A percentile compares a stretch with the other conserved stretches of the same genome.
Evolutionary conservation across 2,888 invertebrate species (phyloP).

Genomic region (Brenthis daphne): DNA sequence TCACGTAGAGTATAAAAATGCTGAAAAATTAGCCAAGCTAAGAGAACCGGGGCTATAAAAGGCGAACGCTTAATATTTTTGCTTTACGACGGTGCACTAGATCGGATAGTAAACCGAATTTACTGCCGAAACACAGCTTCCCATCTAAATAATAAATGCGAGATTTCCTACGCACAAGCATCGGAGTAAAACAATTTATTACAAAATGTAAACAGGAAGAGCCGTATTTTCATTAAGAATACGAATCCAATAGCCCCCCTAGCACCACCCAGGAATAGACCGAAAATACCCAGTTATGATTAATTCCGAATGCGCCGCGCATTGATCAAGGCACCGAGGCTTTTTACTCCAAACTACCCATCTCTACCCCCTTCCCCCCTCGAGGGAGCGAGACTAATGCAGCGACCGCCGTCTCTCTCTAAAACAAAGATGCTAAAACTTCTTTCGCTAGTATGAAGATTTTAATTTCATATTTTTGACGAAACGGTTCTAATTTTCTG

Average conservation of each 20-base stretch:
- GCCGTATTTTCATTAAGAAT: constrained; percentile 82
- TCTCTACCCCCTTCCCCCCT: constrained; percentile 58
- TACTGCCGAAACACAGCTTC: constrained; percentile 30
- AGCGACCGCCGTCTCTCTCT: constrained; percentile 76
- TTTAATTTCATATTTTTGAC: constrained; percentile 83
- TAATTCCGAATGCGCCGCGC: constrained; percentile 81
- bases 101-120: constrained; percentile 37
- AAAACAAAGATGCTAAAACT: constrained; percentile 83
- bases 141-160: constrained; percentile 42
- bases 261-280: constrained; percentile 65
- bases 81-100: constrained; percentile 35
- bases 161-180: constrained; percentile 44
- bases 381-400: constrained; percentile 77
- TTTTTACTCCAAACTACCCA: constrained; percentile 82
- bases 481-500: constrained; percentile 80
- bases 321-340: constrained; percentile 81
- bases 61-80: constrained; percentile 29
- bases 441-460: constrained; percentile 83
- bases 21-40: constrained; percentile 25
- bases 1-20: constrained; percentile 19
- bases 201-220: constrained; percentile 82
- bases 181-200: constrained; percentile 80
- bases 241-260: constrained; percentile 70
- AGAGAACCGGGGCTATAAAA: constrained; percentile 21
- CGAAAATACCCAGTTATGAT: constrained; percentile 83